Percentiles rank a stretch among this genome's conserved stretches.
These are phyloP conservation scores for Nesospiza acunhae DNA, from an alignment of 2,113 vertebrate genomes.

Conservation along the genomic window DNA sequence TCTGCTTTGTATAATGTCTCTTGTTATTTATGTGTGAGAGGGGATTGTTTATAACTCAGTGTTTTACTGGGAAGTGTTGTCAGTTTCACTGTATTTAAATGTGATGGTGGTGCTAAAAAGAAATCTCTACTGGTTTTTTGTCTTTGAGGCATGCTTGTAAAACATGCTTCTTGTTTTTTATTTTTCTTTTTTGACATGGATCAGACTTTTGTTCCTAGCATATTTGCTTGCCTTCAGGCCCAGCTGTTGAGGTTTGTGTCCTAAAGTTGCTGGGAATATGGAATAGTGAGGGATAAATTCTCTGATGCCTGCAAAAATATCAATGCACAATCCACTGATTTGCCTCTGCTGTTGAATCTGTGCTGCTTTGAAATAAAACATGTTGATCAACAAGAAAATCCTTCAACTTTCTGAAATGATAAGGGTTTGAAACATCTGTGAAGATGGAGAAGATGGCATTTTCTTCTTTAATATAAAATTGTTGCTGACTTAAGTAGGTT, in stretches of 20 bases:
- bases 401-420: neutral
- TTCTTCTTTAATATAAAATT: neutral
- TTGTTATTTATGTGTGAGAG: conserved; percentile 2
- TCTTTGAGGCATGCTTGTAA: neutral
- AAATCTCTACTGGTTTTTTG: neutral
- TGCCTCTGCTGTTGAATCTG: neutral
- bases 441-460: neutral
- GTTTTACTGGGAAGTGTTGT: neutral
- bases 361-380: neutral
- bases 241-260: neutral
- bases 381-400: conserved; percentile 6
- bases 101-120: neutral
- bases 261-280: conserved; percentile 1
- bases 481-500: neutral
- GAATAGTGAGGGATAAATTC: neutral
- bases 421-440: neutral
- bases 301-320: neutral
- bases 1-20: conserved; percentile 11
- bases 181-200: neutral
- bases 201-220: neutral
- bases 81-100: neutral
- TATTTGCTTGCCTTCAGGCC: conserved; percentile 12
- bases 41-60: neutral
- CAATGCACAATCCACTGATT: neutral
- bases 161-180: neutral